These are phyloP conservation scores for Drosophila pseudotakahashii DNA, from an alignment of 2,888 invertebrate species.

Conservation along the genomic window DNA sequence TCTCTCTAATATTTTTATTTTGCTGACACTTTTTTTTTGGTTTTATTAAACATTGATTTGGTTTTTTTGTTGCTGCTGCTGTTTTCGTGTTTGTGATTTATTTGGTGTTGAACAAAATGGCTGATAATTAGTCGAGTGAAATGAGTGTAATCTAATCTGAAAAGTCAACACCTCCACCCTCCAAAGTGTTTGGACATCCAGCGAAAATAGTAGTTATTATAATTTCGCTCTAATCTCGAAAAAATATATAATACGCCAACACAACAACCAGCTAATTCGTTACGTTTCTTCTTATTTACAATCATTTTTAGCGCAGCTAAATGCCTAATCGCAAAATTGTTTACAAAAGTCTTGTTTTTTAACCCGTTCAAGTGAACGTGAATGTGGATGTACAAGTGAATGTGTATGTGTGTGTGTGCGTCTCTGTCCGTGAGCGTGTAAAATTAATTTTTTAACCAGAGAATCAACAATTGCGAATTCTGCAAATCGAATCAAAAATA, in stretches of 20 bases:
- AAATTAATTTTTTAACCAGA: slow-evolving; percentile 28
- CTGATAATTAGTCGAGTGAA: slow-evolving; percentile 54
- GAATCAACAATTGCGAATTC: slow-evolving; percentile 21
- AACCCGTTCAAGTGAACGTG: slow-evolving; percentile 29
- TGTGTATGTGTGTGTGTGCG: background rate
- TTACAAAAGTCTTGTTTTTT: slow-evolving; percentile 44
- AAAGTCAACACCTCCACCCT: slow-evolving; percentile 43
- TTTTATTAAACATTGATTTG: slow-evolving; percentile 30
- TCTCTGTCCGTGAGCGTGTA: slow-evolving; percentile 15
- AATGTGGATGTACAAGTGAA: slow-evolving; percentile 11
- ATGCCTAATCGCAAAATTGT: slow-evolving; percentile 52
- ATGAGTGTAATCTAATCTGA: slow-evolving; percentile 66
- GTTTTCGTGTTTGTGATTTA: slow-evolving; percentile 59
- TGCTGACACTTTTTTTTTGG: slow-evolving; percentile 2
- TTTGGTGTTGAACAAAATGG: slow-evolving; percentile 58
- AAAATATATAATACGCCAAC: slow-evolving; percentile 16
- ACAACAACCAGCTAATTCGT: slow-evolving; percentile 39
- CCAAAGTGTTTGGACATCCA: slow-evolving; percentile 47
- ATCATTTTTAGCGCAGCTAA: slow-evolving; percentile 43
- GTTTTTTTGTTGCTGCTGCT: slow-evolving; percentile 38
- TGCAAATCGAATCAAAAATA: slow-evolving; percentile 22
- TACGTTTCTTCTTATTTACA: slow-evolving; percentile 39
- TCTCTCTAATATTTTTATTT: slow-evolving; percentile 1
- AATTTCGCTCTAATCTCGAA: slow-evolving; percentile 65
- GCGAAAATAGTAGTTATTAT: slow-evolving; percentile 39